A percentile compares a stretch with the other conserved stretches of the same genome.
Conservation (phyloP, 2,888 invertebrate species). For the Congeria kusceri region DNA sequence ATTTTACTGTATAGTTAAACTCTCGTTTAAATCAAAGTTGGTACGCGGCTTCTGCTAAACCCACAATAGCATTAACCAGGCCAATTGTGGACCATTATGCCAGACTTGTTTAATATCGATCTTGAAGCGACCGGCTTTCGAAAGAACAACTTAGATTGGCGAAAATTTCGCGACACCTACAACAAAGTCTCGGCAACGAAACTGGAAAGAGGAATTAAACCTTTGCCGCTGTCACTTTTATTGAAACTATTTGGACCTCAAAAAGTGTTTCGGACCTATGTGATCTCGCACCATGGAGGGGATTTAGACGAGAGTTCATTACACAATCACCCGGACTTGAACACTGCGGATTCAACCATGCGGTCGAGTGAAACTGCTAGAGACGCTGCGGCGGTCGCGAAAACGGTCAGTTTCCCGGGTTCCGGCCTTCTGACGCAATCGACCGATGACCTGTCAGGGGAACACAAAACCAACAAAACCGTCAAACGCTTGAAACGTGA, state of each 20-base stretch:
- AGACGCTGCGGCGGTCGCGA: constrained; percentile 41
- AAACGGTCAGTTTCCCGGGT: constrained; percentile 54
- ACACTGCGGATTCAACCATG: constrained; percentile 37
- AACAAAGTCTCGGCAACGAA: constrained; percentile 56
- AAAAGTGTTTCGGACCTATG: constrained; percentile 59
- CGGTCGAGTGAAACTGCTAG: constrained; percentile 6
- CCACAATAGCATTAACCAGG: constrained; percentile 37
- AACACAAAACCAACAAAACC: not conserved
- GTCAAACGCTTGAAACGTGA: constrained; percentile 36
- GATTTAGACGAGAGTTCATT: constrained; percentile 35
- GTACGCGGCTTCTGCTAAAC: constrained; percentile 26
- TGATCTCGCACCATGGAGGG: constrained; percentile 38
- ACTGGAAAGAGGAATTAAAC: constrained; percentile 62
- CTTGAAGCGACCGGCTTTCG: constrained; percentile 54
- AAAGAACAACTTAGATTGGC: constrained; percentile 62
- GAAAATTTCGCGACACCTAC: constrained; percentile 61
- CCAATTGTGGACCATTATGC: constrained; percentile 48
- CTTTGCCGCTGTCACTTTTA: constrained; percentile 58
- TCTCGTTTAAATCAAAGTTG: constrained; percentile 39
- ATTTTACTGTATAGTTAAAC: not conserved
- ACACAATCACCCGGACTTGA: not conserved
- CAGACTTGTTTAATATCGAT: constrained; percentile 62
- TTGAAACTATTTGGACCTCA: constrained; percentile 59
- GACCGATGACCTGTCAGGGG: not conserved
- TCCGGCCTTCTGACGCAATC: constrained; percentile 33